Conservation (phyloP, 2,888 invertebrate species). For the Rhodophaea formosa region DNA sequence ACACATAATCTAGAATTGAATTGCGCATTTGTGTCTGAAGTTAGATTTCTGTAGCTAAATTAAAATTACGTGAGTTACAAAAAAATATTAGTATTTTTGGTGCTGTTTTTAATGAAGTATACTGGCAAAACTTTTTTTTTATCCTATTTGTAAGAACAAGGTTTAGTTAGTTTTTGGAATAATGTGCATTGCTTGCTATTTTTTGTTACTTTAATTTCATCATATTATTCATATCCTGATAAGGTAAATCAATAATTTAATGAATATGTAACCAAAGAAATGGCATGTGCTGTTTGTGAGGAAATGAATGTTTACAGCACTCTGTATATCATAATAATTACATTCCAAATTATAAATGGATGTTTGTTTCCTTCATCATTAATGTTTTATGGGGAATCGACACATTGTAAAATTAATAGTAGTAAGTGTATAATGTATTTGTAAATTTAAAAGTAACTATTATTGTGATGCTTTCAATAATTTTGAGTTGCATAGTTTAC, state of each 20-base stretch:
- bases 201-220: too few species aligned
- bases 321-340: slow-evolving; percentile 14
- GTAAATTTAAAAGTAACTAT: slow-evolving; percentile 12
- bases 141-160: neutral
- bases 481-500: slow-evolving; percentile 12
- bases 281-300: neutral
- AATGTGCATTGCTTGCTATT: too few species aligned
- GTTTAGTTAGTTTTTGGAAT: neutral
- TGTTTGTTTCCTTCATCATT: neutral
- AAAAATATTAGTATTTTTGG: too few species aligned
- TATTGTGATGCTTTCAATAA: slow-evolving; percentile 7
- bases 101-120: too few species aligned
- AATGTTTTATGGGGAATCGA: neutral
- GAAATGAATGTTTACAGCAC: slow-evolving; percentile 3
- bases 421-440: slow-evolving; percentile 3
- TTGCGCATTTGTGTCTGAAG: too few species aligned
- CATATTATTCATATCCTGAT: too few species aligned
- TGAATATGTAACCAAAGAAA: slow-evolving; percentile 13
- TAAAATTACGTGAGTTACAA: too few species aligned
- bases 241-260: neutral
- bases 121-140: neutral
- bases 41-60: too few species aligned
- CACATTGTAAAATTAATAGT: slow-evolving; percentile 8
- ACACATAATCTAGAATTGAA: too few species aligned
- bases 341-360: slow-evolving; percentile 13